A percentile compares a stretch with the other conserved stretches of the same genome.
These are phyloP conservation scores for Limanda limanda DNA, from an alignment of 2,113 vertebrate genomes.

Conservation along the genomic window DNA sequence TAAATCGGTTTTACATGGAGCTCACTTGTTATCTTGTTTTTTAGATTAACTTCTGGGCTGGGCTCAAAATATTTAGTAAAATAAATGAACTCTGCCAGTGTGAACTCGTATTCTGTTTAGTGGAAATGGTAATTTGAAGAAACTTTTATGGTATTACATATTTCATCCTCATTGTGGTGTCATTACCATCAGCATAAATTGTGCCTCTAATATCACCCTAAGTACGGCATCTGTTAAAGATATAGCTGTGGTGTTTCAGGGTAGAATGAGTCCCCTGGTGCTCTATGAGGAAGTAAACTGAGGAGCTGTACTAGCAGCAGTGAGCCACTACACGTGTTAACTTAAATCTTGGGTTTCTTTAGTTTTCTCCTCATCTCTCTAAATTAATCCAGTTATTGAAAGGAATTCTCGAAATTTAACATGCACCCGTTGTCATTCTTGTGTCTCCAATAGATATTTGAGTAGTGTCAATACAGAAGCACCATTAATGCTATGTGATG, in stretches of 20 bases:
- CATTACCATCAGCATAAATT: too few species aligned
- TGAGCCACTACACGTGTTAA: background rate
- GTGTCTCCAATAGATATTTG: background rate
- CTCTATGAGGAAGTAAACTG: conserved; percentile 8
- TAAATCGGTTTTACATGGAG: too few species aligned
- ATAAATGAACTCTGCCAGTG: too few species aligned
- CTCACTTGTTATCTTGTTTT: too few species aligned
- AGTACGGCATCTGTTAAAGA: background rate
- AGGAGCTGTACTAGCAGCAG: background rate
- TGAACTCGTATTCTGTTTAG: too few species aligned
- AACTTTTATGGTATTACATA: too few species aligned
- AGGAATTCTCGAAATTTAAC: background rate
- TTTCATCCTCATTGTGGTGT: too few species aligned
- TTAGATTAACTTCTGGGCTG: too few species aligned
- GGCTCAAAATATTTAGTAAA: too few species aligned
- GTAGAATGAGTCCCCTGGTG: conserved; percentile 31
- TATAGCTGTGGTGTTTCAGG: conserved; percentile 17
- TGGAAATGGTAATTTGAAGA: too few species aligned
- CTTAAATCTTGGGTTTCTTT: too few species aligned
- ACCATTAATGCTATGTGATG: background rate
- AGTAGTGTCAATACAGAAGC: background rate
- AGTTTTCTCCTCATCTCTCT: too few species aligned
- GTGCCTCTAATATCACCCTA: conserved; percentile 24
- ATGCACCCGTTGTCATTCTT: background rate
- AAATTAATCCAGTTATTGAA: background rate